Base-by-base conservation (phyloP, 1,140 invertebrate genomes). In the Trachelipus rathkii region DNA sequence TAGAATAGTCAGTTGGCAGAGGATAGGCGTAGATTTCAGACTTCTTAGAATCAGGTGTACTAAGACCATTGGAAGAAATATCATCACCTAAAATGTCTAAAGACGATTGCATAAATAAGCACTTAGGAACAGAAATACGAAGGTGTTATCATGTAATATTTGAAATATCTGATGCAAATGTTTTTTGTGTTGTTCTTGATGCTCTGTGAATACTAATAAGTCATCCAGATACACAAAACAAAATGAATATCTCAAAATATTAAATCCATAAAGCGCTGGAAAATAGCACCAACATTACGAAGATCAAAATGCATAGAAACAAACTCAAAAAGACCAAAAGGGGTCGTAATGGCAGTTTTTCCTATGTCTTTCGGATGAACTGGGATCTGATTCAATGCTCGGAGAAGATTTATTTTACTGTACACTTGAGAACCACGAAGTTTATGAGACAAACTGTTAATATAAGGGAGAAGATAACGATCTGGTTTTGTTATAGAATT, bases 181-280 rank as follows among this genome's bases (percentile, higher is more conserved):
- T 33, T 74, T 15, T 0, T 23, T 21, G 44, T 75, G 75, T 10
- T 10, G 19, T 21, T 46, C 71, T 24, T 77, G 43, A 44, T 9
- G 4, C n/a, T 44, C 33, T 33, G 67, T 77, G 60, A 82, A 85
- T 8, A 89, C 80, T 7, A 89, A 81, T 45, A 90, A 84, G 79
- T 89, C 88, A 79, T 89, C 88, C 0, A 89, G 69, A 79, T 87
- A 89, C n/a, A n/a, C n/a, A n/a, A n/a, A n/a, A n/a, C n/a, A n/a
- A n/a, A n/a, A n/a, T n/a, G n/a, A 0, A 83, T 67, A 44, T 24
- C 46, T 10, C 44, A n/a, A 44, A 76, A 46, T 0, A 75, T 78
- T 0, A 15, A 60, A 60, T 79, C 71, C 21, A 80, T 77, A 11
- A 76, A 77, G 3, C 80, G 3, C 50, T 81, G 80, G 45, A 81